Percentiles rank a stretch among this genome's conserved stretches.
Conservation (phyloP, 1,140 invertebrate genomes). For the Pseudomyrmex dendroicus region DNA sequence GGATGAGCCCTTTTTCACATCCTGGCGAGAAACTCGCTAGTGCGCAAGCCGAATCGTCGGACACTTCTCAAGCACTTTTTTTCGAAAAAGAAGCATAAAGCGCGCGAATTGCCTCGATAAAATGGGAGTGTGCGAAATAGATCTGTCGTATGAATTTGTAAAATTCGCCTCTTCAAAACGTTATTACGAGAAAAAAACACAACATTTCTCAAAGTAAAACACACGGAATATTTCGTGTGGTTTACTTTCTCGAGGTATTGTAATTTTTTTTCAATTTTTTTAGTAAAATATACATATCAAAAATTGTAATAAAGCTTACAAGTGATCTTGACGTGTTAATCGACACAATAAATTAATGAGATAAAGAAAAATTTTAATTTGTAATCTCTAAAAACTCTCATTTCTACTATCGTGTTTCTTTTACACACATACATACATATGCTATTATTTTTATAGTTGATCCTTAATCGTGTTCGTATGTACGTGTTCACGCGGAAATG, state of each 20-base stretch:
- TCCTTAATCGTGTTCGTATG: neutral
- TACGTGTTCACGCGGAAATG: neutral
- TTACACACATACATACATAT: neutral
- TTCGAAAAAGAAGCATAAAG: conserved; percentile 16
- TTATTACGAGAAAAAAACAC: neutral
- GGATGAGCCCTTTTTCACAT: conserved; percentile 62
- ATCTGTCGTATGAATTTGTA: conserved; percentile 18
- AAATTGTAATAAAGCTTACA: neutral
- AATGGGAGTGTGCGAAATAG: conserved; percentile 16
- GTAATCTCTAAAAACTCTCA: neutral
- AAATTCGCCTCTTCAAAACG: neutral
- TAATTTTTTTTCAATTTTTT: too few species aligned
- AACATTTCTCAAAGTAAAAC: neutral
- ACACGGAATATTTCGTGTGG: neutral
- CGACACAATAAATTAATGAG: neutral
- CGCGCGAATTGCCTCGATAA: conserved; percentile 40
- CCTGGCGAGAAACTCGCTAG: conserved; percentile 49
- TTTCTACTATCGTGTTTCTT: too few species aligned
- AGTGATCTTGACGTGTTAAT: neutral
- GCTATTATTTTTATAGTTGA: neutral
- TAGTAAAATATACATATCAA: neutral
- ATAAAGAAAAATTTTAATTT: neutral
- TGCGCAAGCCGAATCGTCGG: conserved; percentile 62
- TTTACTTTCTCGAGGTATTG: too few species aligned
- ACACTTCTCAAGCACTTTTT: conserved; percentile 23